These are phyloP conservation scores for Drosophila ironensis DNA, from an alignment of 1,140 invertebrate genomes.

Conservation along the genomic window DNA sequence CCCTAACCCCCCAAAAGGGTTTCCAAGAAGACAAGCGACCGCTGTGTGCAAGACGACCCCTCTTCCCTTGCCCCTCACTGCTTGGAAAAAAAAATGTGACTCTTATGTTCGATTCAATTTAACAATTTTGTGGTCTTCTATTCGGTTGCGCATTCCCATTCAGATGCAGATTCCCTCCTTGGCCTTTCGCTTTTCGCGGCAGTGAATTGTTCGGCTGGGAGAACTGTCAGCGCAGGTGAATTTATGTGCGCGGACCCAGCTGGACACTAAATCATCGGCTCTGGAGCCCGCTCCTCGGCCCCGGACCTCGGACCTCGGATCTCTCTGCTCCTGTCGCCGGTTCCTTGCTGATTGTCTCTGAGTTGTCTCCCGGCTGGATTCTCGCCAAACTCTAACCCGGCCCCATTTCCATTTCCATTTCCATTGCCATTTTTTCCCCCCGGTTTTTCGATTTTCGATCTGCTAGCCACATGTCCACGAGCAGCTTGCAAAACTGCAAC, in stretches of 20 bases:
- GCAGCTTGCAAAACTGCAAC: slow-evolving; percentile 37
- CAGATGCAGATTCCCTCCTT: slow-evolving; percentile 14
- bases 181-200: slow-evolving; percentile 74
- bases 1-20: slow-evolving; percentile 38
- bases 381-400: slow-evolving; percentile 56
- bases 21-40: slow-evolving; percentile 34
- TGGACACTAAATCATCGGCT: slow-evolving; percentile 76
- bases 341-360: slow-evolving; percentile 30
- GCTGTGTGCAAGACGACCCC: slow-evolving; percentile 4
- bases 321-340: slow-evolving; percentile 25
- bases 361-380: slow-evolving; percentile 1
- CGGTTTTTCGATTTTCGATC: not conserved
- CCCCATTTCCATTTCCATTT: too few relatives aligned
- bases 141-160: not conserved
- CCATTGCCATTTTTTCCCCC: too few relatives aligned
- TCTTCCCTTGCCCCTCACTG: too few relatives aligned
- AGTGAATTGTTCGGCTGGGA: slow-evolving; percentile 6
- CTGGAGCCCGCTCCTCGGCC: slow-evolving; percentile 8
- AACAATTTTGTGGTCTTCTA: slow-evolving; percentile 40
- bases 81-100: slow-evolving; percentile 43
- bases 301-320: not conserved
- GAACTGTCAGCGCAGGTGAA: slow-evolving; percentile 76
- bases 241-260: slow-evolving; percentile 70
- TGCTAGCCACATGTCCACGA: slow-evolving; percentile 28
- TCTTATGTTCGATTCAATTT: slow-evolving; percentile 60